Conservation (phyloP, 2,113 vertebrate species). For the Leptosomus discolor region DNA sequence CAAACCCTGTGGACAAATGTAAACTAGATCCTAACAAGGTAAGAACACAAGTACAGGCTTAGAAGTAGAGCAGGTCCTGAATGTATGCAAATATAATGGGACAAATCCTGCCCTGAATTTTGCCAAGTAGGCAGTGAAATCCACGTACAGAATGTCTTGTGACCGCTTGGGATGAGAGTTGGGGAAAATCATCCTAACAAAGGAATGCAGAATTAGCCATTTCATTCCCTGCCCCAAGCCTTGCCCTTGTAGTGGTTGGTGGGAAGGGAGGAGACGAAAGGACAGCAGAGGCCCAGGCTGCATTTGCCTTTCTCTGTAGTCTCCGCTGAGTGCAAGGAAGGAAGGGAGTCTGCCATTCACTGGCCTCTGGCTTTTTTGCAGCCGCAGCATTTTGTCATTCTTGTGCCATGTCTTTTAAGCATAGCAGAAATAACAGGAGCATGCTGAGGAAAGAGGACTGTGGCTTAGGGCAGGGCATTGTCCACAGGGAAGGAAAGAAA, state of each 20-base stretch:
- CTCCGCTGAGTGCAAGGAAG: background rate
- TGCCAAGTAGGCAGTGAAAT: background rate
- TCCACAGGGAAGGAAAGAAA: background rate
- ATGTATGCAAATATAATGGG: fast-evolving
- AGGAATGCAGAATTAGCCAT: background rate
- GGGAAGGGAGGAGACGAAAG: background rate
- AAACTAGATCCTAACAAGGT: constrained; percentile 98
- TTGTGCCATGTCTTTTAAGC: background rate
- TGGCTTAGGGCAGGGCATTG: background rate
- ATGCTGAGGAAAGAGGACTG: background rate
- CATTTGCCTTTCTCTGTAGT: background rate
- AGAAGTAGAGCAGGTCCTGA: background rate
- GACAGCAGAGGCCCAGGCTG: background rate
- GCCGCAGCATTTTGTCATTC: background rate
- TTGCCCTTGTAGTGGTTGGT: background rate
- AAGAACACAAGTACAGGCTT: background rate
- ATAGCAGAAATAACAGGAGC: background rate
- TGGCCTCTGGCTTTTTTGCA: background rate
- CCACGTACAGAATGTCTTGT: fast-evolving
- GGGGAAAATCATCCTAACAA: background rate
- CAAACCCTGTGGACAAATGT: constrained; percentile 97
- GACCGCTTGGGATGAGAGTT: background rate
- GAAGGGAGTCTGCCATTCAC: background rate
- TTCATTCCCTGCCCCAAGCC: background rate
- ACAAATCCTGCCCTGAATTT: background rate